phyloP scores from a whole-genome alignment of 2,113 vertebrate genomes.

The Centrocercus urophasianus region DNA sequence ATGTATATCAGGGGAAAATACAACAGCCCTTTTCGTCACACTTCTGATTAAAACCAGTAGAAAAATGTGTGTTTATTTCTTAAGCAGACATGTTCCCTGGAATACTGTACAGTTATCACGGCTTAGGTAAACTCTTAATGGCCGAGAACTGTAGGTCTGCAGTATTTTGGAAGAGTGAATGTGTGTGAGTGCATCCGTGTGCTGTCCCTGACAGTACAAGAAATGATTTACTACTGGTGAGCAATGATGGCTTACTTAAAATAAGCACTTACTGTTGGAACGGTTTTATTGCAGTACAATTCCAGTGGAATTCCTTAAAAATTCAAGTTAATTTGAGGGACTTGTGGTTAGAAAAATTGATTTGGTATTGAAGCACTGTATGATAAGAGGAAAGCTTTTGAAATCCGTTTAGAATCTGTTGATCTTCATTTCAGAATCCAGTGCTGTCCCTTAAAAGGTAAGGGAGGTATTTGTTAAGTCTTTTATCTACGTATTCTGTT shows the following conservation, averaged over 20 bases:
- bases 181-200: background rate
- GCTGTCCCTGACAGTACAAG: background rate
- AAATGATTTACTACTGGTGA: background rate
- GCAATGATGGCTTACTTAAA: constrained; percentile 32
- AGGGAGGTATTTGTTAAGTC: background rate
- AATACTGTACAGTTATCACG: background rate
- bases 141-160: background rate
- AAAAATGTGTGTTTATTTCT: background rate
- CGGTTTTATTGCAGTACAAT: background rate
- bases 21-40: background rate
- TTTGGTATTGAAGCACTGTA: background rate
- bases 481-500: background rate
- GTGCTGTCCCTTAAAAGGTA: background rate
- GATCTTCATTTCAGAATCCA: background rate
- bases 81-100: background rate
- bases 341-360: background rate
- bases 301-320: background rate
- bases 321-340: background rate
- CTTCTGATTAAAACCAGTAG: background rate
- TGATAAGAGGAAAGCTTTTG: background rate
- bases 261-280: background rate
- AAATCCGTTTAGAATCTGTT: background rate
- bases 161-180: background rate
- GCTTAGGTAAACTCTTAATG: background rate
- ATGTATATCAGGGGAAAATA: background rate